Base-by-base conservation (phyloP, 2,888 invertebrate genomes). In the Yponomeuta sedellus region DNA sequence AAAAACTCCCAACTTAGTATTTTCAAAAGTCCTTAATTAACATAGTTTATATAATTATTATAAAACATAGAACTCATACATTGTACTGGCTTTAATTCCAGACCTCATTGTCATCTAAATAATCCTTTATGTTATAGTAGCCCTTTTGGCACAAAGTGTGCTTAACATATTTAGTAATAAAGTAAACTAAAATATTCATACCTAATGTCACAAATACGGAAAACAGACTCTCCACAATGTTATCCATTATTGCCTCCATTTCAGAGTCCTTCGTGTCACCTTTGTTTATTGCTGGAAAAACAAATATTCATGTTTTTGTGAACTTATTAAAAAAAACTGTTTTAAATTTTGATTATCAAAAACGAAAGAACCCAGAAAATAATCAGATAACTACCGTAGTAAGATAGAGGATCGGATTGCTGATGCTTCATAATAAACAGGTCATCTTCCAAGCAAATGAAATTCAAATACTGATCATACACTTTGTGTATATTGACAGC, bases 391-490 rank as follows among this genome's bases (percentile, higher is more conserved):
- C 87, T 90, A 96, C 96, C 95, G 91, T 98, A 99, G 86, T 98
- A 99, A 1, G 98, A 98, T 68, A 99, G 92, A 58, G 94, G 85
- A 75, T 98, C 97, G 75, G 96, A 96, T 78, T 97, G 97, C 82
- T 98, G 97, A 85, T 99, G 97, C 78, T 97, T 95, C 76, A 99
- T 91, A 66, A 97, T 94, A 86, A 99, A 99, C 83, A 99, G 94
- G 81, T 99, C 99, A 86, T 99, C 98, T 91, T 99, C 99, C 71
- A 99, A 90, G 63, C 97, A 96, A 74, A 99, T 98, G 77, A 99
- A 99, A 89, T 99, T 99, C 66, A 99, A 93, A 92, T 99, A 99
- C 86, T 99, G 99, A 85, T 99, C 99, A 88, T 95, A 99, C 16
- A 99, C 96, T 91, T 98, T 98, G 71, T 97, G 97, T 68, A 99